These are phyloP conservation scores for Coranthus polyacanthus DNA, from an alignment of 2,797 vertebrate genomes.

Conservation along the genomic window DNA sequence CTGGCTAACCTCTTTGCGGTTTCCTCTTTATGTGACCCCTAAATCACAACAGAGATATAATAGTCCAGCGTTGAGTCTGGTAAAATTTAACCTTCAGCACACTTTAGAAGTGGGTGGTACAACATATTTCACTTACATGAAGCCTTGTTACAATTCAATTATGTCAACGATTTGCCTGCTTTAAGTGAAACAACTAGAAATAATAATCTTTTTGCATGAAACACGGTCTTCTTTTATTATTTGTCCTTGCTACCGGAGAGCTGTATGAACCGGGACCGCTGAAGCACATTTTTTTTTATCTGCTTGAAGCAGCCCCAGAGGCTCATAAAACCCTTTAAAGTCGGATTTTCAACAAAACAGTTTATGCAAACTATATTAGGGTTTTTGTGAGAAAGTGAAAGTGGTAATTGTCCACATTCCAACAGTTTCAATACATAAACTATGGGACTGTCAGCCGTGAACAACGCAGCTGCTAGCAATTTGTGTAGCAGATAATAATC, in stretches of 20 bases:
- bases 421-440: slow-evolving; percentile 93
- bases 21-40: slow-evolving; percentile 78
- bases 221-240: slow-evolving; percentile 33
- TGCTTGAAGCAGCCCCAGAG: slow-evolving; percentile 60
- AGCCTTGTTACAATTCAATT: slow-evolving; percentile 72
- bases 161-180: slow-evolving; percentile 48
- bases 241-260: slow-evolving; percentile 64
- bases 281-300: slow-evolving; percentile 56
- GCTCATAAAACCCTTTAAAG: slow-evolving; percentile 77
- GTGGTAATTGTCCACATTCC: slow-evolving; percentile 94
- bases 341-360: slow-evolving; percentile 80
- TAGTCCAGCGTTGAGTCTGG: slow-evolving; percentile 68
- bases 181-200: slow-evolving; percentile 51
- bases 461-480: slow-evolving; percentile 94
- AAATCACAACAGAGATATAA: slow-evolving; percentile 71
- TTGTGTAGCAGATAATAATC: slow-evolving; percentile 92
- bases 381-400: slow-evolving; percentile 89
- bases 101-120: slow-evolving; percentile 76
- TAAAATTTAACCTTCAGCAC: slow-evolving; percentile 72
- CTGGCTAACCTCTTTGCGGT: slow-evolving; percentile 75
- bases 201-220: slow-evolving; percentile 51
- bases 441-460: slow-evolving; percentile 86
- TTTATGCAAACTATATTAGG: slow-evolving; percentile 84
- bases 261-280: slow-evolving; percentile 51
- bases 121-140: slow-evolving; percentile 59